Base-by-base conservation (phyloP, 2,113 vertebrate species). In the Thryonomys swinderianus region DNA sequence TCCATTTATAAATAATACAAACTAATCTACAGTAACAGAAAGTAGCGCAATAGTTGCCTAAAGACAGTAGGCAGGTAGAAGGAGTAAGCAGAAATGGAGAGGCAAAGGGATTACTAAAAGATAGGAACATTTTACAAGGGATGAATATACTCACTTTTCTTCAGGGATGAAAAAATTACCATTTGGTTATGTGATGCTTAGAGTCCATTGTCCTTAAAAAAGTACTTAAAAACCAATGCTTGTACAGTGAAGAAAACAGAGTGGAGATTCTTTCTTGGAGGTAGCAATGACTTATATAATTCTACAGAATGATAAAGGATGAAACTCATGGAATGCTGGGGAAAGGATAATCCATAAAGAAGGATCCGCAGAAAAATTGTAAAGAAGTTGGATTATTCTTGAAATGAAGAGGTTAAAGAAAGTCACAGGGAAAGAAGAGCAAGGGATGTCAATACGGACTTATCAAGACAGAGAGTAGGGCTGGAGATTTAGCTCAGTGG, bases 401-500 rank as follows among this genome's bases (percentile, higher is more conserved):
- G 57, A 90, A 73, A 74, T 62, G 64, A 81, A 89, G 37, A 62
- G 5, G 7, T 18, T 12, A 57, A 67, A 71, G n/a, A 64, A 78
- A 85, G 14, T 30, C 21, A 11, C 4, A 17, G 25, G 5, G 8
- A 30, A 13, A 37, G 4, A 40, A 12, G 25, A 57, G 40, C 87
- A 34, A 3, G 37, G 13, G 69, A 78, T 73, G 1, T 2, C 55
- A 34, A 5, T 1, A 69, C 10, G 30, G n/a, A 9, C 59, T 91
- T 76, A 12, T 92, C 57, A 69, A 84, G 20, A 25, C 10, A 81
- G 45, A 92, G 34, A 90, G 13, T 85, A 40, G 21, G 7, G 73
- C 83, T 92, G 76, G n/a, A n/a, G 76, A 57, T 73, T 67, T 86
- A 53, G 69, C n/a, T n/a, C n/a, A n/a, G n/a, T n/a, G n/a, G n/a